Evolutionary conservation across 2,797 vertebrate species (phyloP), one percentile per base, ranked within the genome.

Genomic region (Aphelocoma californica): DNA sequence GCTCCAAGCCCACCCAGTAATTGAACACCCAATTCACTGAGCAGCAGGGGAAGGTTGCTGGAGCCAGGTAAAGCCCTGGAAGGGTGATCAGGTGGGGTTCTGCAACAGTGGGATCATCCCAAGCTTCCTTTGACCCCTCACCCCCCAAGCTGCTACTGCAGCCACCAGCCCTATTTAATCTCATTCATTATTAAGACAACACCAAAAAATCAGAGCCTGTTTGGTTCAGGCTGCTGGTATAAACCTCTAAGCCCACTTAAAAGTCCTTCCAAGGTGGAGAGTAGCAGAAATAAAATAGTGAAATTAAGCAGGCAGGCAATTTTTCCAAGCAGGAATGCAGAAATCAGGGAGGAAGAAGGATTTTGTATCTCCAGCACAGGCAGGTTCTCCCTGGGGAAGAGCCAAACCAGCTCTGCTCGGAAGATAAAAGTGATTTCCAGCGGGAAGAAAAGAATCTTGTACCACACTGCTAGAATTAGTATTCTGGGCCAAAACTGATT

Each of bases 341-440:
- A 26, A 86, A 48, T 13, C 0, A 1, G 32, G 42, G 34, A 69
- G 40, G 51, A 88, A 38, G 56, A 58, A 92, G 56, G 26, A 60
- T 89, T 78, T 93, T 75, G 29, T n/a, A 0, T 54, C 70, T 66
- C 18, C 64, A 75, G 47, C 31, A 54, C 56, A 67, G 40, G 32
- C 56, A 69, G 26, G 10, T 54, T 56, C 13, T 81, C 69, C 50
- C 58, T 1, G 1, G 57, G 67, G 56, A 91, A 58, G n/a, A 78
- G 50, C 20, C n/a, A 3, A 75, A 73, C 54, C 83, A 81, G 67
- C 53, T 60, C 75, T 34, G 47, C 42, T 70, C 36, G 1, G 42
- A 60, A 66, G 60, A 87, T n/a, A 66, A 86, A 92, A 87, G 60
- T 21, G 47, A 81, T 48, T 88, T 85, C 42, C 75, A 85, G n/a